Evolutionary conservation across 2,797 vertebrate genomes (phyloP), one percentile per base, ranked within the genome.

Genomic region (Amazonetta brasiliensis): DNA sequence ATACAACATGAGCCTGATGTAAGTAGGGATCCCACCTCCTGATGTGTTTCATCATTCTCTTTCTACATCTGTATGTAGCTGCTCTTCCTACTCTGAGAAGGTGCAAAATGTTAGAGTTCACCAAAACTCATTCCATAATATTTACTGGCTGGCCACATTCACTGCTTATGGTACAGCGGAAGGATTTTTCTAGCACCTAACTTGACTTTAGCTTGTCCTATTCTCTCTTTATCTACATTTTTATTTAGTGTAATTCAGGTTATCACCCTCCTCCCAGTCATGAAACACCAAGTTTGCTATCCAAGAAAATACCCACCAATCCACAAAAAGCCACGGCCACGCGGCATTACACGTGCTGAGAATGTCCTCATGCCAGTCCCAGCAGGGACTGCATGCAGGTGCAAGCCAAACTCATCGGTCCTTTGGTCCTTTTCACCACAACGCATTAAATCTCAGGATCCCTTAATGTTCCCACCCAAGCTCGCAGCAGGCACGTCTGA

Each of bases 401-500:
- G 87, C 59, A 92, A 64, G 60, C 83, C 67, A 87, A 94, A 66
- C 0, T 5, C 30, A 44, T 46, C 69, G 12, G 43, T 44, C 19
- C 52, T 94, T 96, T 31, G 64, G 85, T 90, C 80, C 74, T 94
- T 94, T 82, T 54, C 74, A 63, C 59, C 71, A 39, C 18, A 72
- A 87, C 72, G 23, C 66, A 87, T 52, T 88, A 89, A 90, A 82
- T 81, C 91, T 95, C 85, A 5, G 39, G 31, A 92, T 92, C 87
- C 66, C 91, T 94, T 87, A 75, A 91, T 73, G 9, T 80, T 93
- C 90, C 62, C 93, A 90, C 73, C 87, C 91, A 92, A 76, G 43
- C 85, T 91, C 89, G 23, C 69, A 88, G 90, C 89, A 94, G 91
- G 84, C 76, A 48, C 15, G 66, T 86, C 94, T 95, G 91, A 92